Evolutionary conservation across 30 jellyfish, hydroid and myxozoan species (phyloP).

Genomic region (Nemopilema nomurai): DNA sequence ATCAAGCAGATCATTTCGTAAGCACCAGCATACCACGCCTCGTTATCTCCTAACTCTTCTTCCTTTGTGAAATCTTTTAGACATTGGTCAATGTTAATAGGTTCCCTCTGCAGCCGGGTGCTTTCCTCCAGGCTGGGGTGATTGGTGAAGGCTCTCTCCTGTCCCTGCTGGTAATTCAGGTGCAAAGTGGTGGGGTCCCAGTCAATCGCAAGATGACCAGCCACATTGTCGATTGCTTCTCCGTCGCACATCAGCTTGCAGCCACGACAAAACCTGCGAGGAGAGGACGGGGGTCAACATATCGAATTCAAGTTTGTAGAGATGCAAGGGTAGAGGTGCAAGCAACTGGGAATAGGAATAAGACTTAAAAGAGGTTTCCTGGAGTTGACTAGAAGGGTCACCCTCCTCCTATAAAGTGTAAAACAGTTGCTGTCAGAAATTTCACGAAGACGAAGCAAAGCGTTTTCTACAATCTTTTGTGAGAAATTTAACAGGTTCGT

Average conservation of each 20-base stretch:
- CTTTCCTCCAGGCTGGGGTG: slow-evolving; percentile 83
- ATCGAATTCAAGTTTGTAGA: no score
- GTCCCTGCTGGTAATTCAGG: slow-evolving; percentile 82
- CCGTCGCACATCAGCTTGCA: slow-evolving; percentile 79
- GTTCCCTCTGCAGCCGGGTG: slow-evolving; percentile 65
- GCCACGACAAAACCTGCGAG: slow-evolving; percentile 95
- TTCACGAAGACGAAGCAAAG: no score
- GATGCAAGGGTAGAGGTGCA: no score
- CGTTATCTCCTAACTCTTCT: slow-evolving; percentile 96
- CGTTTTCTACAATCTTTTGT: no score
- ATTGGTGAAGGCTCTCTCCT: slow-evolving; percentile 69
- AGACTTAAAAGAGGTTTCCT: no score
- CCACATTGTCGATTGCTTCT: slow-evolving; percentile 31
- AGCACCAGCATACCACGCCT: slow-evolving; percentile 94
- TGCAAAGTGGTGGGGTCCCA: slow-evolving; percentile 93
- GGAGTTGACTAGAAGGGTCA: no score
- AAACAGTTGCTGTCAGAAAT: no score
- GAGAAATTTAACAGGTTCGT: no score
- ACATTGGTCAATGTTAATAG: slow-evolving; percentile 81
- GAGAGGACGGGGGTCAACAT: no score
- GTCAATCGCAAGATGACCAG: slow-evolving; percentile 70
- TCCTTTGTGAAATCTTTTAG: slow-evolving; percentile 91
- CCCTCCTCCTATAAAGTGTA: no score
- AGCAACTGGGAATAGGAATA: no score
- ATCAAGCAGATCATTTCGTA: not conserved